A percentile compares a stretch with the other conserved stretches of the same genome.
Conservation (phyloP, 2,797 vertebrate genomes). For the Podarcis lilfordi region DNA sequence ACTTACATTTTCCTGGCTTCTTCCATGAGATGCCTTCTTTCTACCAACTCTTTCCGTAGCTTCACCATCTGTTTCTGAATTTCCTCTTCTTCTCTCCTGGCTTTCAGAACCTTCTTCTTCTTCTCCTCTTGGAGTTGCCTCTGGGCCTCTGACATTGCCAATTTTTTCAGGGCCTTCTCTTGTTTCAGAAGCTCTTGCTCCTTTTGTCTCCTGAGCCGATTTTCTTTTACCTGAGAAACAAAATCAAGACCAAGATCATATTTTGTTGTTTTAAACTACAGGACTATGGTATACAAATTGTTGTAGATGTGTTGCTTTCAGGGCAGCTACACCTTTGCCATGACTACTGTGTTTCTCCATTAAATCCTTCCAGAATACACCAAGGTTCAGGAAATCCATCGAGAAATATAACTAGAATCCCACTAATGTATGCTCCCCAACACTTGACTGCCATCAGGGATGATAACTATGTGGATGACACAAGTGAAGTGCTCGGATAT, state of each 20-base stretch:
- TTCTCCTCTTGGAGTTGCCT: constrained; percentile 79
- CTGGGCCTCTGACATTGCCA: constrained; percentile 79
- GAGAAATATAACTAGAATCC: not conserved
- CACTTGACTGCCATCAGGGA: not conserved
- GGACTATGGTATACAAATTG: not conserved
- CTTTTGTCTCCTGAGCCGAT: constrained; percentile 82
- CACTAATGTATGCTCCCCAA: not conserved
- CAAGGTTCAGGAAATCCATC: not conserved
- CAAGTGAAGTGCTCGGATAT: not conserved
- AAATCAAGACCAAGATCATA: not conserved
- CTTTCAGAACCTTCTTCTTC: constrained; percentile 79
- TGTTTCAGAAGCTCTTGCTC: constrained; percentile 77
- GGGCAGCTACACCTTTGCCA: not conserved
- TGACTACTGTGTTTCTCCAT: not conserved
- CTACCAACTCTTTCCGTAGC: constrained; percentile 86
- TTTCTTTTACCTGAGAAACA: constrained; percentile 88
- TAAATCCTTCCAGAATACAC: not conserved
- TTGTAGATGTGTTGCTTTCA: not conserved
- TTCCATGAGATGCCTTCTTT: constrained; percentile 78
- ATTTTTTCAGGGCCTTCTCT: constrained; percentile 78
- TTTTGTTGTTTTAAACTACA: not conserved
- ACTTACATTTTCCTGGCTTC: constrained; percentile 82
- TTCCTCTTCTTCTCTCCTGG: constrained; percentile 83
- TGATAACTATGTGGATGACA: not conserved
- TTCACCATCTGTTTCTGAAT: constrained; percentile 89